Percentiles rank a stretch among this genome's conserved stretches.
Conservation (phyloP, 2,797 vertebrate genomes). For the Diceros bicornis region DNA sequence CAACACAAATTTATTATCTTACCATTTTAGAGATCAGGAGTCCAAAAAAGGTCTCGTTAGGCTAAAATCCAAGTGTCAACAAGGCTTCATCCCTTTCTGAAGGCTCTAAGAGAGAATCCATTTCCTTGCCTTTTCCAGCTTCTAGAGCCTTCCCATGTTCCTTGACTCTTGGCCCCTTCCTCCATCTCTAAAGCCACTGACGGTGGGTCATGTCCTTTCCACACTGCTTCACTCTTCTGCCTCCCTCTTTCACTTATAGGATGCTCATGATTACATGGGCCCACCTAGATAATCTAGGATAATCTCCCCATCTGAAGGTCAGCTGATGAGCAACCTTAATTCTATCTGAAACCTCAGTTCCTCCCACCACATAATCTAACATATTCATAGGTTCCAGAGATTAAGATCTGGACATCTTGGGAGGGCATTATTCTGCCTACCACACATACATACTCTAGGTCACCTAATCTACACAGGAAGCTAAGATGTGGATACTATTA, state of each 20-base stretch:
- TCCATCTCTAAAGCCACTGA: neutral
- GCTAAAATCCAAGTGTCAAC: fast-evolving
- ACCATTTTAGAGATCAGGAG: neutral
- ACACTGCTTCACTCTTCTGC: neutral
- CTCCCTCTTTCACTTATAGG: neutral
- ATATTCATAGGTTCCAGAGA: neutral
- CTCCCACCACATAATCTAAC: neutral
- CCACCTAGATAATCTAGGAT: too few relatives aligned
- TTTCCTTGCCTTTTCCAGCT: neutral
- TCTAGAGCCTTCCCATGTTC: neutral
- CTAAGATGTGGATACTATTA: fast-evolving
- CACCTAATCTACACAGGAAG: too few relatives aligned
- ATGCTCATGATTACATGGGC: neutral
- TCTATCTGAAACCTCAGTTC: neutral
- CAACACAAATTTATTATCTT: neutral
- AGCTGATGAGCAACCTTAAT: neutral
- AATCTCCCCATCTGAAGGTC: neutral
- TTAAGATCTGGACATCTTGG: too few relatives aligned
- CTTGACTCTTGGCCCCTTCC: neutral
- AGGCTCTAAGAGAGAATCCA: fast-evolving
- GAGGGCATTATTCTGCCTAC: neutral
- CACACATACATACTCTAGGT: too few relatives aligned
- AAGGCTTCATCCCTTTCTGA: neutral
- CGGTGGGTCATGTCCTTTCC: fast-evolving
- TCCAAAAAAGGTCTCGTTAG: neutral